phyloP scores from a whole-genome alignment of 1,140 invertebrate species.

The Drosophila kepulauana region DNA sequence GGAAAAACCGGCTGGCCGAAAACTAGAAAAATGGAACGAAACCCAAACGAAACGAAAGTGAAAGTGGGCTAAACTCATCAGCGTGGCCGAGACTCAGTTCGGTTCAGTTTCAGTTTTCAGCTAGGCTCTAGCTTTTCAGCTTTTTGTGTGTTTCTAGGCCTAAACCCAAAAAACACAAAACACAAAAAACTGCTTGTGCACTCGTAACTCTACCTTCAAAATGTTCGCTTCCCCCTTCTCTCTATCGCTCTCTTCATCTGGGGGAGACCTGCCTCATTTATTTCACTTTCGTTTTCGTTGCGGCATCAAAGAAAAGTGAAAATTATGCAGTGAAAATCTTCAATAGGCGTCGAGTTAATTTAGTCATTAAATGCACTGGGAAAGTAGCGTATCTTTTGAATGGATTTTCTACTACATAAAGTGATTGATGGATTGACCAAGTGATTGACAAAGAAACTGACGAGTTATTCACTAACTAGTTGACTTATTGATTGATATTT shows the following conservation, averaged over 20 bases:
- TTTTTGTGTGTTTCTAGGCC: conserved; percentile 37
- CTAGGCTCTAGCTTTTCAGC: conserved; percentile 12
- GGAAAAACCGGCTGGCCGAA: conserved; percentile 66
- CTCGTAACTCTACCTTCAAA: conserved; percentile 14
- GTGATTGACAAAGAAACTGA: background rate
- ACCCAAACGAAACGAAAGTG: conserved; percentile 67
- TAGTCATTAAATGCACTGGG: conserved; percentile 49
- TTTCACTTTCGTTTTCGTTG: conserved; percentile 51
- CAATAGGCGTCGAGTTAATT: conserved; percentile 38
- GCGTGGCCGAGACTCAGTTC: conserved; percentile 46
- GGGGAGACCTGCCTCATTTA: conserved; percentile 16
- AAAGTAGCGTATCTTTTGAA: conserved; percentile 33
- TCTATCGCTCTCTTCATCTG: conserved; percentile 16
- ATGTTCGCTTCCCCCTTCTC: background rate
- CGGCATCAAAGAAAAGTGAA: conserved; percentile 56
- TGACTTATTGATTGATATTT: no score
- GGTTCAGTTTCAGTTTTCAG: background rate
- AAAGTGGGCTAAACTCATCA: conserved; percentile 82
- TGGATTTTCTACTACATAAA: background rate
- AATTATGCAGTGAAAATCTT: conserved; percentile 53
- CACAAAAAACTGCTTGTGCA: background rate
- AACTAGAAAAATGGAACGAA: conserved; percentile 58
- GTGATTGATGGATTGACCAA: background rate
- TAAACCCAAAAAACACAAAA: conserved; percentile 11
- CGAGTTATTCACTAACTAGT: no score